A percentile compares a stretch with the other conserved stretches of the same genome.
Evolutionary conservation across 1,140 invertebrate genomes (phyloP).

Genomic region (Ericerus pela): DNA sequence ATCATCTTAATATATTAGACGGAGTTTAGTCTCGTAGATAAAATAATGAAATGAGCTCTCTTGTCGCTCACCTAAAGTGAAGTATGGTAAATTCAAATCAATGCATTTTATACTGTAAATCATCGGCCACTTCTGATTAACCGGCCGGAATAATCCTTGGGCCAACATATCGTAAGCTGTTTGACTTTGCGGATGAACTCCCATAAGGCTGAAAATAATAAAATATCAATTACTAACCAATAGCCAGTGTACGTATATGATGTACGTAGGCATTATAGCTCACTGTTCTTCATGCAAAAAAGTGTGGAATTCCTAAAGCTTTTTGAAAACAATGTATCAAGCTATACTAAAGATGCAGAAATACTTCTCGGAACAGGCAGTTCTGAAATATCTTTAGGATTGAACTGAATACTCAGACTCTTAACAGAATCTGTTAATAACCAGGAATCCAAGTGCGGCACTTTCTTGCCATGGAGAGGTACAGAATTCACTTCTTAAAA

Average conservation of each 20-base stretch:
- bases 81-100: constrained; percentile 63
- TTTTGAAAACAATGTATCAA: no score
- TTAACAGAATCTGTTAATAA: no score
- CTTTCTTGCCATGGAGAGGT: no score
- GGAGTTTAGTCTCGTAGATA: not conserved
- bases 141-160: constrained; percentile 60
- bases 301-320: not conserved
- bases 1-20: no score
- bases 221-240: not conserved
- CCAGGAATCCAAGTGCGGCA: no score
- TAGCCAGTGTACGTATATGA: not conserved
- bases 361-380: no score
- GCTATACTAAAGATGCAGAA: no score
- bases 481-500: no score
- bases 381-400: no score
- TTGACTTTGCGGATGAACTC: constrained; percentile 67
- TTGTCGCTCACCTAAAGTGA: constrained; percentile 57
- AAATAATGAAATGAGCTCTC: not conserved
- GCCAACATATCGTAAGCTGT: constrained; percentile 73
- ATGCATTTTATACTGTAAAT: constrained; percentile 78
- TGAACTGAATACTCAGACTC: no score
- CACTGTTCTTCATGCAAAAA: not conserved
- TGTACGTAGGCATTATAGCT: not conserved
- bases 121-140: constrained; percentile 48
- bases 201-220: constrained; percentile 41